Percentiles rank a stretch among this genome's conserved stretches.
Conservation (phyloP, 2,888 invertebrate genomes). For the Smittia sp. region DNA sequence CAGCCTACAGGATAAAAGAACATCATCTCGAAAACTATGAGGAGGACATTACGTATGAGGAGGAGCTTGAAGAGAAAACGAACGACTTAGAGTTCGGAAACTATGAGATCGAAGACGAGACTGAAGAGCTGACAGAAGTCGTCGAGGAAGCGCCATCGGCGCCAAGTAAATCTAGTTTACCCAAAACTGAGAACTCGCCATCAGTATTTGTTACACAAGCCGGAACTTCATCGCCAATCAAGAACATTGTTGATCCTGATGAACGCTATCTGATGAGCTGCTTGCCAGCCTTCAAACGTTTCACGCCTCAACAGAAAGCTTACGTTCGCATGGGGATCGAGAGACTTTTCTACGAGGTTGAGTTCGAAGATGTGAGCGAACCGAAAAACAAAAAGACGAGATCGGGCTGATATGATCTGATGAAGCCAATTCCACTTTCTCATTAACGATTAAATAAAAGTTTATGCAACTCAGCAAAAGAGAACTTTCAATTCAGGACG, state of each 20-base stretch:
- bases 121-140: neutral
- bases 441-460: too few species aligned
- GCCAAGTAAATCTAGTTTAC: neutral
- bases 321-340: slow-evolving; percentile 27
- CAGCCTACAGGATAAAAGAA: neutral
- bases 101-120: neutral
- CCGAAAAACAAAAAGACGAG: neutral
- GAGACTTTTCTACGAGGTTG: slow-evolving; percentile 21
- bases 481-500: too few species aligned
- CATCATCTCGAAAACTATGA: neutral
- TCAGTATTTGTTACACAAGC: neutral
- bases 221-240: neutral
- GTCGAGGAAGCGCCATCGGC: neutral
- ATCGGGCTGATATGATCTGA: too few species aligned
- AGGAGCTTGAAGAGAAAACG: neutral
- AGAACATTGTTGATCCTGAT: slow-evolving; percentile 26
- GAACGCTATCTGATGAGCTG: slow-evolving; percentile 22
- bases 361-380: slow-evolving; percentile 11
- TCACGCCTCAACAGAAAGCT: slow-evolving; percentile 21
- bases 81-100: neutral
- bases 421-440: too few species aligned
- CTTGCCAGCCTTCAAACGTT: slow-evolving; percentile 20
- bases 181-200: neutral
- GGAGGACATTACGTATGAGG: neutral
- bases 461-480: too few species aligned